A percentile compares a stretch with the other conserved stretches of the same genome.
phyloP scores from a whole-genome alignment of 2,113 vertebrate genomes.

The Menura novaehollandiae region DNA sequence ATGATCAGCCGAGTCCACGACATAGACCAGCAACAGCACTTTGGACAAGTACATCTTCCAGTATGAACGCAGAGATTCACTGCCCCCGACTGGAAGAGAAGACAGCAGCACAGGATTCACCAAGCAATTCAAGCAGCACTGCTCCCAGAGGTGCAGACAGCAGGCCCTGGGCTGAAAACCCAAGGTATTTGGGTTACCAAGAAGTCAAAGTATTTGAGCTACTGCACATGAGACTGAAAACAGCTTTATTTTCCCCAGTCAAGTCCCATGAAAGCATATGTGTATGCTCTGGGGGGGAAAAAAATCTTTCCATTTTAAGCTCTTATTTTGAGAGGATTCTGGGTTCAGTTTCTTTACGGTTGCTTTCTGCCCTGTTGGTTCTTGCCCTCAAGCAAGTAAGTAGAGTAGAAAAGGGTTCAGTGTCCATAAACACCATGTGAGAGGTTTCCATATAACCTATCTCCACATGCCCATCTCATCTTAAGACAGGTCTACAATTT shows the following conservation, averaged over 20 bases:
- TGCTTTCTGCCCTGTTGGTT: not conserved
- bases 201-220: not conserved
- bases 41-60: slow-evolving; percentile 84
- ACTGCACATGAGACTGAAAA: not conserved
- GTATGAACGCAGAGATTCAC: slow-evolving; percentile 79
- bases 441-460: not conserved
- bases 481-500: not conserved
- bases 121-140: not conserved
- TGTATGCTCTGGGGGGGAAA: accelerated
- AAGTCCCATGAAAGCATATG: not conserved
- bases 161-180: not conserved
- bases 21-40: slow-evolving; percentile 85
- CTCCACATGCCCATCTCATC: not conserved
- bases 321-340: not conserved
- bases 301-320: not conserved
- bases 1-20: slow-evolving; percentile 86
- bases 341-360: not conserved
- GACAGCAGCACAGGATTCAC: not conserved
- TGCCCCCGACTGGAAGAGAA: slow-evolving; percentile 84
- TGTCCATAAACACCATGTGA: not conserved
- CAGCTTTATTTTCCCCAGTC: not conserved
- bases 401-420: not conserved
- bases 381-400: not conserved
- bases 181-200: not conserved
- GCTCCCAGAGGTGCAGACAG: not conserved